Evolutionary conservation across 1,140 invertebrate genomes (phyloP), one percentile per base, ranked within the genome.

Genomic region (Sminthurides bifidus): DNA sequence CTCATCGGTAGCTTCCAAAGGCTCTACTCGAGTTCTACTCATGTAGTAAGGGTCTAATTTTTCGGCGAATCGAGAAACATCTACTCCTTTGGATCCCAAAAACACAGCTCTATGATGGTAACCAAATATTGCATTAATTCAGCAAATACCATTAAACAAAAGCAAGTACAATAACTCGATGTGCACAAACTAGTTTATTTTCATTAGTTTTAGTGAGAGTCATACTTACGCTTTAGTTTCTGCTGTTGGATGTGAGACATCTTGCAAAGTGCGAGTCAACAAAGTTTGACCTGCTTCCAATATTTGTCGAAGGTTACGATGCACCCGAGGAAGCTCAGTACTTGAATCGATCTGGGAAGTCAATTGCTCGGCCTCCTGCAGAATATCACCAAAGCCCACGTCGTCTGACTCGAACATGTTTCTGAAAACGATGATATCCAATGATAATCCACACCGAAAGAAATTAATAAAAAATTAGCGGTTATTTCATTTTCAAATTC

Each of bases 221-320:
- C 52, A 24, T 40, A 75, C 83, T 81, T 79, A 94, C 89, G 91
- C 92, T 76, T 93, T 88, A 60, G 90, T 84, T 73, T 93, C 89
- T 64, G 87, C 86, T 26, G 83, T 79, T 53, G 75, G 71, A 49
- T 70, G 68, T 8, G 56, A 40, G 31, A 83, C 82, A 50, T 82
- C 81, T 68, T 86, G 84, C 17, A 85, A 85, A 21, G 90, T 83
- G 68, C 84, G 77, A 1, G 84, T 81, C 76, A 89, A 89, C 8
- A 96, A 70, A 70, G 92, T 85, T 65, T 91, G 83, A 0, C 91
- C 91, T 30, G 87, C 89, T 72, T 95, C 88, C 29, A 91, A 74
- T 29, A 95, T 86, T 75, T 96, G 92, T 35, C 83, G 79, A 24
- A 95, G 72, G 66, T 91, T 93, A 61, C 92, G 77, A 65, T 94